phyloP scores from a whole-genome alignment of 2,888 invertebrate genomes.

The Apamea sordens region DNA sequence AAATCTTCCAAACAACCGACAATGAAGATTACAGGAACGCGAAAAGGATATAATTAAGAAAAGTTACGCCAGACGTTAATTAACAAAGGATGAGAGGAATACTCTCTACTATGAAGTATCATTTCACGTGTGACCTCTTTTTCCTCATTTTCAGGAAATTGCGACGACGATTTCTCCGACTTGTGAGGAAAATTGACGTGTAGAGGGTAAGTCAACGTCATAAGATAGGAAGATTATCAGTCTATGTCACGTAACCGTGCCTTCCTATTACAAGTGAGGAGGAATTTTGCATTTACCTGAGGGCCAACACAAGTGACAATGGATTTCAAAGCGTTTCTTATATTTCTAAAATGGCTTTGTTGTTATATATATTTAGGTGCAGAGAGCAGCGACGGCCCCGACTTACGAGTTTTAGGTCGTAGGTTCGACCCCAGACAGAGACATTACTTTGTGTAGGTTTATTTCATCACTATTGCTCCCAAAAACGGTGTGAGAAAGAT shows the following conservation, averaged over 20 bases:
- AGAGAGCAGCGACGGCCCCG: not conserved
- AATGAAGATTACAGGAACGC: conserved; percentile 41
- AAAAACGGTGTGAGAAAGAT: too few species aligned
- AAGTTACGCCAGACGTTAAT: conserved; percentile 37
- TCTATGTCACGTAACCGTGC: not conserved
- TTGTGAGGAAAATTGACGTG: conserved; percentile 38
- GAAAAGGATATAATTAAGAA: conserved; percentile 37
- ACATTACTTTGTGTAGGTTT: too few species aligned
- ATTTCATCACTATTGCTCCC: too few species aligned
- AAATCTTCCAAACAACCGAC: conserved; percentile 33
- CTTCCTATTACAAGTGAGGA: not conserved
- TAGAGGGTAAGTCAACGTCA: not conserved
- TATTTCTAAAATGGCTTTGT: not conserved
- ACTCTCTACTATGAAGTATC: conserved; percentile 40
- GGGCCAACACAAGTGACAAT: not conserved
- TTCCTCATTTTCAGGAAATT: conserved; percentile 42
- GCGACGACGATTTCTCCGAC: conserved; percentile 6
- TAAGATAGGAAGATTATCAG: conserved; percentile 9
- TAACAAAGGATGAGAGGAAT: conserved; percentile 40
- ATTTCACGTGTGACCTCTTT: conserved; percentile 35
- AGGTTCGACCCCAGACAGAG: too few species aligned
- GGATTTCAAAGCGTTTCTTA: not conserved
- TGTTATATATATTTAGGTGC: not conserved
- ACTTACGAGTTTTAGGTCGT: too few species aligned
- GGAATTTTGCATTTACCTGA: too few species aligned